Percentiles rank a stretch among this genome's conserved stretches.
Evolutionary conservation across 2,797 vertebrate species (phyloP).

Genomic region (Enteromius treurensis): DNA sequence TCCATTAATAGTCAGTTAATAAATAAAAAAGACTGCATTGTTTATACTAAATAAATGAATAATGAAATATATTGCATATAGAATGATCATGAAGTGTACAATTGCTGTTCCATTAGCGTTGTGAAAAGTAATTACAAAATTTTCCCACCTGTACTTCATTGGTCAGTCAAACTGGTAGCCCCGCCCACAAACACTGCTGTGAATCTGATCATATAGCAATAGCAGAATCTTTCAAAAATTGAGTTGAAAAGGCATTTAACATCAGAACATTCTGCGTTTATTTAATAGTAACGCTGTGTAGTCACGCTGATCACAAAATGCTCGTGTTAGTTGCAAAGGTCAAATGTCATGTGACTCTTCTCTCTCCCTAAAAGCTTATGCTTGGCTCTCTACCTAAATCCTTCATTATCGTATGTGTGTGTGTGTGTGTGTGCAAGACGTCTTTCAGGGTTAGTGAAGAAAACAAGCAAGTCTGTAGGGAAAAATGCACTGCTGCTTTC

Average conservation of each 20-base stretch:
- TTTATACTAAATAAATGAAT: background rate
- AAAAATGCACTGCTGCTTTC: background rate
- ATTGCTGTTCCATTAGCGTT: background rate
- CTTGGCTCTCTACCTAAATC: background rate
- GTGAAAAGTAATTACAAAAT: background rate
- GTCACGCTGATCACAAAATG: background rate
- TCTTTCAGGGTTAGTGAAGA: background rate
- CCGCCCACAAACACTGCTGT: background rate
- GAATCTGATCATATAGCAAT: background rate
- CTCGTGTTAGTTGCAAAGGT: background rate
- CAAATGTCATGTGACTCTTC: background rate
- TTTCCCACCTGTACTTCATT: background rate
- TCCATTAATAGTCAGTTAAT: background rate
- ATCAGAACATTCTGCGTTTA: background rate
- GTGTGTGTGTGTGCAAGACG: background rate
- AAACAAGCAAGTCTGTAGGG: background rate
- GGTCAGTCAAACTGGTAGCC: background rate
- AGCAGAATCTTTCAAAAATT: background rate
- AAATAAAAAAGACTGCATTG: background rate
- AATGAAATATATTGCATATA: too few species aligned
- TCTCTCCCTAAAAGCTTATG: background rate
- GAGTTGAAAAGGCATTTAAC: background rate
- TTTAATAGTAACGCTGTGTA: background rate
- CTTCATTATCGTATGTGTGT: background rate
- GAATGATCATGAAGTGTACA: background rate